Evolutionary conservation across 2,797 vertebrate genomes (phyloP).

Genomic region (Smutsia temminckii): DNA sequence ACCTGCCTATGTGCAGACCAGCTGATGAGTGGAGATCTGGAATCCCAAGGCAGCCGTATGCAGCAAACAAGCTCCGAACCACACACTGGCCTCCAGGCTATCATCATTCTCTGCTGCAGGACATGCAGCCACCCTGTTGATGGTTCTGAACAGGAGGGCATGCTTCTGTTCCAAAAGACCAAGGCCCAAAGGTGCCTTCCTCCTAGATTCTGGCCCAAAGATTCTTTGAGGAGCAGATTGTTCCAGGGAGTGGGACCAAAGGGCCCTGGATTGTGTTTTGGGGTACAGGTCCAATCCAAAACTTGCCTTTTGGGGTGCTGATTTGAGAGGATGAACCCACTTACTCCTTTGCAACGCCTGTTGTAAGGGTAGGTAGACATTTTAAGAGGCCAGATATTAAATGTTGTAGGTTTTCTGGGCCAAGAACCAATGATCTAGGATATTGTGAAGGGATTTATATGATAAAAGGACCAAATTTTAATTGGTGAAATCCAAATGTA

Average conservation of each 20-base stretch:
- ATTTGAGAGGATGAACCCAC: not conserved
- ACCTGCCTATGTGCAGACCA: not conserved
- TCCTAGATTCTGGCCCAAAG: not conserved
- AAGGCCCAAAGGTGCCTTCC: not conserved
- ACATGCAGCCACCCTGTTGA: fast-evolving
- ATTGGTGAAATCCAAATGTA: not conserved
- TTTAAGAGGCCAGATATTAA: not conserved
- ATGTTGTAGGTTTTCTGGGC: not conserved
- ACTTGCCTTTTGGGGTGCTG: not conserved
- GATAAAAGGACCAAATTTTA: not conserved
- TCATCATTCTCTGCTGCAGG: not conserved
- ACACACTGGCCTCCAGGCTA: not conserved
- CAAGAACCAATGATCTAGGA: not conserved
- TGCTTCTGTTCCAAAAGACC: not conserved
- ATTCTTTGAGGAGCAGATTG: not conserved
- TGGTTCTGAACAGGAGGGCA: fast-evolving
- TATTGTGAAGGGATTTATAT: not conserved
- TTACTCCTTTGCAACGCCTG: not conserved
- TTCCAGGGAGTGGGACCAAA: not conserved
- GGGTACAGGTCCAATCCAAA: too few relatives aligned
- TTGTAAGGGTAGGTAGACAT: not conserved
- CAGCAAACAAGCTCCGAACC: not conserved
- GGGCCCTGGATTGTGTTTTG: too few relatives aligned
- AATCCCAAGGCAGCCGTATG: fast-evolving
- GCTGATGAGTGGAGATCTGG: not conserved